These are phyloP conservation scores for Proteles cristata DNA, from an alignment of 2,113 vertebrate genomes.

Conservation along the genomic window DNA sequence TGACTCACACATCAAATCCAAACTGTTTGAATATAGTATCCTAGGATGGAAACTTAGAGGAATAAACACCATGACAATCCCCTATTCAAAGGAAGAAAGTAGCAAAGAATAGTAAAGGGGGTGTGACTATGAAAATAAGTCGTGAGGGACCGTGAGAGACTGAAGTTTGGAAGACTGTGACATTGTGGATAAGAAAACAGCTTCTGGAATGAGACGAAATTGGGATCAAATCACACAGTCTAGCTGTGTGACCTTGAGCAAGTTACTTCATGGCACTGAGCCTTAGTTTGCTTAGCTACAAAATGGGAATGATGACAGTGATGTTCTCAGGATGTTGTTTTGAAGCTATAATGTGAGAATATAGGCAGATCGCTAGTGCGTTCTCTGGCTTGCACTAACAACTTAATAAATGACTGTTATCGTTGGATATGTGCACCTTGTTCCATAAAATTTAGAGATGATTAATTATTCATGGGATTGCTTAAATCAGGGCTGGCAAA, in stretches of 20 bases:
- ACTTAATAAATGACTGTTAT: background rate
- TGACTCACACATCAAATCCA: background rate
- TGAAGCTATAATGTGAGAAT: background rate
- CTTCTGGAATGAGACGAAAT: background rate
- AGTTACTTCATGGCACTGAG: background rate
- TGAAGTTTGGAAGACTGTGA: background rate
- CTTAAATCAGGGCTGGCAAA: background rate
- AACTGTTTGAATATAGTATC: conserved; percentile 25
- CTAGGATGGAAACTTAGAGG: background rate
- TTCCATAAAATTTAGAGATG: background rate
- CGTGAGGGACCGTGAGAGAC: accelerated
- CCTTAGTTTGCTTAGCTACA: background rate
- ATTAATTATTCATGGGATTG: background rate
- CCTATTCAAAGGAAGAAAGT: conserved; percentile 16
- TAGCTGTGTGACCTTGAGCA: background rate
- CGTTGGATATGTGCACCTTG: background rate
- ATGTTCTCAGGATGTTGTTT: accelerated
- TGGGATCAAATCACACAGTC: background rate
- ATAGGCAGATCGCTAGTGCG: accelerated
- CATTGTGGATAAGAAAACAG: background rate
- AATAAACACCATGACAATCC: background rate
- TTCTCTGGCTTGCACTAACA: background rate
- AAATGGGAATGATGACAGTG: too few species aligned
- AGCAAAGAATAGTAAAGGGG: background rate
- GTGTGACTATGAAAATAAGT: background rate